Evolutionary conservation across 2,113 vertebrate genomes (phyloP), one percentile per base, ranked within the genome.

Genomic region (Istiophorus platypterus): DNA sequence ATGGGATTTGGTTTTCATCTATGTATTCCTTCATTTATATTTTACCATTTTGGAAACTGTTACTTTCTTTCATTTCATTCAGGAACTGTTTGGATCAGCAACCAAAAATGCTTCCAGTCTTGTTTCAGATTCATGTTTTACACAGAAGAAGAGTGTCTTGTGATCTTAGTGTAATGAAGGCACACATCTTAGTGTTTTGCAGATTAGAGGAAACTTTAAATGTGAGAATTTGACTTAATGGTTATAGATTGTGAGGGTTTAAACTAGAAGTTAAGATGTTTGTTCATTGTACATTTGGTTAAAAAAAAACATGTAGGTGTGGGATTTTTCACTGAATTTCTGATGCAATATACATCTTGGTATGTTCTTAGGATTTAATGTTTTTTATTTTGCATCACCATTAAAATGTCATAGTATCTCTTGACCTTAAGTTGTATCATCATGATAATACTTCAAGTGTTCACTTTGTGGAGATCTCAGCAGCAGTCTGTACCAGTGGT

Each of bases 291-390:
- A 27, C 24, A 56, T 24, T 22, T 18, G 18, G 42, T n/a, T 7
- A 5, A 4, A 72, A 49, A 72, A 15, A 81, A 66, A 52, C 12
- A 29, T 42, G 51, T 81, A 10, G 27, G 24, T 66, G 41, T 64
- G 59, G 64, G 34, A 80, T 72, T 82, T 61, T 34, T 87, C 67
- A 42, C 52, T 47, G 67, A 47, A 66, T 87, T 47, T 88, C 61
- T 78, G 58, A 88, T 83, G 88, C 84, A 83, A 81, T 88, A 76
- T 59, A 82, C 75, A 88, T 79, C 61, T 47, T 27, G 7, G 29
- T 64, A 27, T 74, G 77, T 80, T 84, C 12, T 56, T 68, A 7
- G 49, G 45, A 81, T 62, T 78, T 37, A 2, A 7, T 75, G 80
- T 7, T n/a, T 26, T 73, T 64, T 61, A 24, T 37, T 82, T 80